These are phyloP conservation scores for Monochamus saltuarius DNA, from an alignment of 1,140 invertebrate species.

Conservation along the genomic window DNA sequence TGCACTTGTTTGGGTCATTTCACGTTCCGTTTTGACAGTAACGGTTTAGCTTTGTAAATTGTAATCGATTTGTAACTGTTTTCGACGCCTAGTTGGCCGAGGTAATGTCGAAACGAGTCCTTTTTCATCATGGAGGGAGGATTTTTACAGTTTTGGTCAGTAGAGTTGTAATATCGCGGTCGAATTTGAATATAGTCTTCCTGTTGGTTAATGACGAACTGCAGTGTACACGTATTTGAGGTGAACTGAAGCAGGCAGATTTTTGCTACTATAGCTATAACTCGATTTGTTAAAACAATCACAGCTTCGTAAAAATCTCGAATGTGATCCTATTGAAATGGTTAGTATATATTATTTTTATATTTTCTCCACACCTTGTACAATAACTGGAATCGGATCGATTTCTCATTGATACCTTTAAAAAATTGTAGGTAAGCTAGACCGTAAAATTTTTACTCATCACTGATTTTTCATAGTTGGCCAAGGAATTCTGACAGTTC, in stretches of 20 bases:
- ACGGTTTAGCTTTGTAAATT: neutral
- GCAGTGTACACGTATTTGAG: slow-evolving; percentile 5
- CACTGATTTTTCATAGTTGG: neutral
- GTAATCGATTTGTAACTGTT: neutral
- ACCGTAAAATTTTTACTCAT: neutral
- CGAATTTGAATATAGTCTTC: slow-evolving; percentile 1
- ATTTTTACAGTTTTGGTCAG: neutral
- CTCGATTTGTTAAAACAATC: slow-evolving; percentile 4
- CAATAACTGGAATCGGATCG: neutral
- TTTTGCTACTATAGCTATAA: slow-evolving; percentile 23
- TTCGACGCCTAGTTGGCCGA: neutral
- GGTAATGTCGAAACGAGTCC: neutral
- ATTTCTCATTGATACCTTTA: neutral
- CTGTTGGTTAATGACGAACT: slow-evolving; percentile 12
- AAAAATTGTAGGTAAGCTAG: neutral
- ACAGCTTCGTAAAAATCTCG: slow-evolving; percentile 18
- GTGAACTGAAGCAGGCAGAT: slow-evolving; percentile 17
- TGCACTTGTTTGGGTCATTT: slow-evolving; percentile 5
- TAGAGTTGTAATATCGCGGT: no score
- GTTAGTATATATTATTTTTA: slow-evolving; percentile 23
- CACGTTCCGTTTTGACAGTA: neutral
- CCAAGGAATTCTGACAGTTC: neutral
- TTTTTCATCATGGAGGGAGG: neutral
- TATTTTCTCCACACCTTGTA: neutral
- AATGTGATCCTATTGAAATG: slow-evolving; percentile 24